Conservation (phyloP, 2,888 invertebrate genomes). For the Trichogramma evanescens region DNA sequence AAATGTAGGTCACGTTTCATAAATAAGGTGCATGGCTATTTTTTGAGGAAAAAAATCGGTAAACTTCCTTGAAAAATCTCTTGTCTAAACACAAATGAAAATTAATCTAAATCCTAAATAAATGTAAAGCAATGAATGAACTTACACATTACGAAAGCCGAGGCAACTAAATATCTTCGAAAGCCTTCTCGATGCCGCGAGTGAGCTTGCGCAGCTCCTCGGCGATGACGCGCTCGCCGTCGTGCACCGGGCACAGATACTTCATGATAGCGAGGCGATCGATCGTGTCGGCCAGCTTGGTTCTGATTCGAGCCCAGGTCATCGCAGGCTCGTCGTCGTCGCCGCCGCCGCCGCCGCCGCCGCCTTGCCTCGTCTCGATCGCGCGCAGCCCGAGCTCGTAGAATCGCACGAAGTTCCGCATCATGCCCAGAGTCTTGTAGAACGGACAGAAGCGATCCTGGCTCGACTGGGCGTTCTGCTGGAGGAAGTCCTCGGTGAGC, state of each 20-base stretch:
- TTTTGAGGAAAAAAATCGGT: too few relatives aligned
- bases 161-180: slow-evolving; percentile 48
- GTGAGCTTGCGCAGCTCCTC: slow-evolving; percentile 88
- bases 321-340: slow-evolving; percentile 58
- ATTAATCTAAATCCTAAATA: too few relatives aligned
- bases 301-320: slow-evolving; percentile 90
- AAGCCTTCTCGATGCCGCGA: slow-evolving; percentile 90
- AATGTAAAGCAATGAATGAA: too few relatives aligned
- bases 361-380: slow-evolving; percentile 57
- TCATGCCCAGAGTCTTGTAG: slow-evolving; percentile 98
- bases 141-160: too few relatives aligned
- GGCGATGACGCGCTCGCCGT: slow-evolving; percentile 91
- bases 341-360: slow-evolving; percentile 60
- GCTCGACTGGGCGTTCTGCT: slow-evolving; percentile 87
- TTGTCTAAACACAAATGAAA: too few relatives aligned
- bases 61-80: too few relatives aligned
- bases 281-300: slow-evolving; percentile 84
- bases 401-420: slow-evolving; percentile 91
- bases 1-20: too few relatives aligned
- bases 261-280: slow-evolving; percentile 97
- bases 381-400: slow-evolving; percentile 68
- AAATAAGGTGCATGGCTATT: too few relatives aligned
- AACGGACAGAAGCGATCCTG: slow-evolving; percentile 97
- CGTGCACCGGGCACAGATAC: slow-evolving; percentile 95
- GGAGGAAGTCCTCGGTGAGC: slow-evolving; percentile 95